Base-by-base conservation (phyloP, 2,888 invertebrate genomes). In the Nemoura dubitans region DNA sequence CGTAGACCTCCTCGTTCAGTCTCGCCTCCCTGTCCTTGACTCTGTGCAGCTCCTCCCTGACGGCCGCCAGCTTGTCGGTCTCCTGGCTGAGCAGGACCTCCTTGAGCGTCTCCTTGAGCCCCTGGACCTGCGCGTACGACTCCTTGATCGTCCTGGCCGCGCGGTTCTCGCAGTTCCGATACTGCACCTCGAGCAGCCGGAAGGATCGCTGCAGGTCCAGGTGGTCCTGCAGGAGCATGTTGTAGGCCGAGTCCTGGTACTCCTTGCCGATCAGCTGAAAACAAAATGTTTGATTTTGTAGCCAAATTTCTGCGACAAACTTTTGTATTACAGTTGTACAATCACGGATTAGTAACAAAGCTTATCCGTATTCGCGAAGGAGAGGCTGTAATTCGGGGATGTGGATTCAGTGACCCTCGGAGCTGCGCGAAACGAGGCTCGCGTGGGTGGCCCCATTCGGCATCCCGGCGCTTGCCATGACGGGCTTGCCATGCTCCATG, bases 1-100 rank as follows among this genome's bases (percentile, higher is more conserved):
- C 96, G 89, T 95, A 93, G 88, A 95, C 92, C 90, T 96, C 95
- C 90, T 94, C 94, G 89, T 93, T 91, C 77, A 96, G 93, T 88
- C 93, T 92, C 90, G 94, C 83, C 91, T 94, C 93, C 83, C 92
- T 91, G 43, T 92, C 92, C 89, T 93, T 93, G 85, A 93, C 90
- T 85, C 91, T 91, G 86, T 91, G 91, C 76, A 93, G 91, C 87
- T 92, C 92, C 87, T 89, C 92, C 88, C 89, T 91, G 85, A 90
- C 90, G 87, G 89, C 91, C 89, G 88, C 84, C 83, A 86, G 84
- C 86, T 88, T 27, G 87, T 83, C 84, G 3, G 81, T 87, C 90
- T 89, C 90, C 89, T 3, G 91, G 90, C 90, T 91, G 87, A 21
- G 87, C 81, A 78, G 21, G 21, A 59, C 29, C 28, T 29, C 59